Evolutionary conservation across 2,888 invertebrate species (phyloP).

Genomic region (Penaeus monodon): DNA sequence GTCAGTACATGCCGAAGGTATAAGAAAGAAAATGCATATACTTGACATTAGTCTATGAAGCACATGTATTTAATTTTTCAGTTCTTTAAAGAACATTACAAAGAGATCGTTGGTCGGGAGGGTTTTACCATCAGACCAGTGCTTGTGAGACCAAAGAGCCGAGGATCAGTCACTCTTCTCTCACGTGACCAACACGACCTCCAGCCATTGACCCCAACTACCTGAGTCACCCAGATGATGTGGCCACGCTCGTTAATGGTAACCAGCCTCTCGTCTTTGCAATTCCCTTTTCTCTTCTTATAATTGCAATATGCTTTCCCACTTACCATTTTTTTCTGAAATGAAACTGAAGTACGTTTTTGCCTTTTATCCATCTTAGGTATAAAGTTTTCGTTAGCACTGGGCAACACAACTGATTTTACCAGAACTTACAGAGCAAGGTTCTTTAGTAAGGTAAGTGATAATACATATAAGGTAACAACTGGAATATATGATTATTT

Average conservation of each 20-base stretch:
- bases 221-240: slow-evolving; percentile 79
- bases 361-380: slow-evolving; percentile 14
- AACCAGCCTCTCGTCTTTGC: too few species aligned
- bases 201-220: slow-evolving; percentile 88
- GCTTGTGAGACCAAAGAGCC: slow-evolving; percentile 75
- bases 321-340: background rate
- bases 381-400: slow-evolving; percentile 21
- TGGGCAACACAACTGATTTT: slow-evolving; percentile 35
- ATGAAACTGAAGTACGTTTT: background rate
- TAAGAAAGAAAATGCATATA: too few species aligned
- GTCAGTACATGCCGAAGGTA: too few species aligned
- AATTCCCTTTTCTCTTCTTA: too few species aligned
- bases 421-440: background rate
- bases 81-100: slow-evolving; percentile 24
- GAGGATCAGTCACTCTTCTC: slow-evolving; percentile 77
- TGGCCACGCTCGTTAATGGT: slow-evolving; percentile 81
- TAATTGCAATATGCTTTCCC: background rate
- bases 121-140: slow-evolving; percentile 80
- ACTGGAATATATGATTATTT: too few species aligned
- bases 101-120: slow-evolving; percentile 9
- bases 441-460: slow-evolving; percentile 37
- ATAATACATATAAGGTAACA: background rate
- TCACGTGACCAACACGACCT: slow-evolving; percentile 79
- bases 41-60: background rate
- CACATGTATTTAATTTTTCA: background rate